phyloP scores from a whole-genome alignment of 2,888 invertebrate genomes.

The Amiota mariae region DNA sequence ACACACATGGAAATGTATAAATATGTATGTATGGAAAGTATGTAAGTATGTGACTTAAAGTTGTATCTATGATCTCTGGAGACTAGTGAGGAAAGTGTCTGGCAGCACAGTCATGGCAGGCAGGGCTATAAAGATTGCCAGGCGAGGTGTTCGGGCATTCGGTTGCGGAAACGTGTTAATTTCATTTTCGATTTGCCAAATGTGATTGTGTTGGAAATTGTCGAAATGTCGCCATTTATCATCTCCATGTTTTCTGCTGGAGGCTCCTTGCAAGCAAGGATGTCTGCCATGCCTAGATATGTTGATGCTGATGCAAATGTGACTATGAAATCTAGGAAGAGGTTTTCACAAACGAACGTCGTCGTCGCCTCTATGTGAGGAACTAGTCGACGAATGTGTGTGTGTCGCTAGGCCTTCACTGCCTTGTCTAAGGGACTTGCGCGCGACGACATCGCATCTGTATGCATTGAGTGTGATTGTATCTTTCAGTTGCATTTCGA shows the following conservation, averaged over 20 bases:
- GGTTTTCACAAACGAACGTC: background rate
- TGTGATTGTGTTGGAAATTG: conserved; percentile 63
- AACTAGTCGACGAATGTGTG: conserved; percentile 3
- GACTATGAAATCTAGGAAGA: conserved; percentile 8
- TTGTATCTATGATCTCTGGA: background rate
- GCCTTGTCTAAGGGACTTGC: conserved; percentile 39
- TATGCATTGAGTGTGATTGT: conserved; percentile 66
- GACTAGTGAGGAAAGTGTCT: background rate
- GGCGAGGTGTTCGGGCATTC: background rate
- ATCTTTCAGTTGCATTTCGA: conserved; percentile 71
- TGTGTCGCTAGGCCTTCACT: conserved; percentile 13
- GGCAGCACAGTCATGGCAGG: background rate
- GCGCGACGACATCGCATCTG: conserved; percentile 53
- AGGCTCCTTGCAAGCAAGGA: conserved; percentile 21
- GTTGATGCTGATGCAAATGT: conserved; percentile 18
- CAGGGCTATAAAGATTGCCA: background rate
- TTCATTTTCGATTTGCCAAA: conserved; percentile 67
- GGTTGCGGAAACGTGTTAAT: conserved; percentile 55
- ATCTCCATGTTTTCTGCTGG: conserved; percentile 53
- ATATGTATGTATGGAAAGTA: background rate
- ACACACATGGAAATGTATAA: background rate
- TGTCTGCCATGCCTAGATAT: conserved; percentile 18
- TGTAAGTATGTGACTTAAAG: conserved; percentile 32
- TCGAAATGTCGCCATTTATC: conserved; percentile 68
- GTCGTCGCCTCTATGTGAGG: background rate